A percentile compares a stretch with the other conserved stretches of the same genome.
phyloP scores from a whole-genome alignment of 2,797 vertebrate genomes.

The Hippoglossus hippoglossus region DNA sequence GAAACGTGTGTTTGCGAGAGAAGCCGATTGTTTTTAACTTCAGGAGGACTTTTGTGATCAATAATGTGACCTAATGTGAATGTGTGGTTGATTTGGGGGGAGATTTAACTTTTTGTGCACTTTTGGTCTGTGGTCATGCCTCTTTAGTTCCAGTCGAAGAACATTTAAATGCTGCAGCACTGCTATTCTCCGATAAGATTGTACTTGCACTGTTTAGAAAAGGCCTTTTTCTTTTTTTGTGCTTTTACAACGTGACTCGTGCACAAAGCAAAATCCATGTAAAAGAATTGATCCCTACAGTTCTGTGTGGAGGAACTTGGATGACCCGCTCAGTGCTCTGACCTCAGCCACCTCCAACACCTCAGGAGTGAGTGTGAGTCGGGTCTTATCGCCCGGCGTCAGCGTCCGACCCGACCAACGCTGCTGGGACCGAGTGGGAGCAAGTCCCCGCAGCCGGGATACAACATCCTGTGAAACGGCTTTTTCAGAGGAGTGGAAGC shows the following conservation, averaged over 20 bases:
- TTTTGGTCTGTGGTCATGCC: neutral
- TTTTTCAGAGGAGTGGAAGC: neutral
- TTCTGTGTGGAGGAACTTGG: neutral
- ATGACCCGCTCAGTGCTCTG: neutral
- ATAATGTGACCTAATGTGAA: slow-evolving; percentile 17
- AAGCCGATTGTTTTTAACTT: slow-evolving; percentile 6
- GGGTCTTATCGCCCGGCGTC: neutral
- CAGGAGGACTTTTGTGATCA: slow-evolving; percentile 38
- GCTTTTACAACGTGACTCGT: neutral
- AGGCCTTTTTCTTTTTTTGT: no score
- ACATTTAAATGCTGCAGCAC: neutral
- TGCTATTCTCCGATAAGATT: neutral
- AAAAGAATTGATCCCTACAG: neutral
- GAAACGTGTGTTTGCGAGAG: neutral
- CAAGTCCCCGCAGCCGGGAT: neutral
- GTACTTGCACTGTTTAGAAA: neutral
- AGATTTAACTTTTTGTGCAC: slow-evolving; percentile 6
- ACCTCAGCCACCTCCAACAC: slow-evolving; percentile 11
- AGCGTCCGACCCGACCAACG: slow-evolving; percentile 4
- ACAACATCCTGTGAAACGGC: neutral
- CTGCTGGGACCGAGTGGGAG: neutral
- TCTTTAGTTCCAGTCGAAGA: slow-evolving; percentile 12
- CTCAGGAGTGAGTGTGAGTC: neutral
- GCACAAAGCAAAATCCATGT: neutral
- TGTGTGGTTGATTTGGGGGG: slow-evolving; percentile 16